These are phyloP conservation scores for Resseliella maxima DNA, from an alignment of 2,888 invertebrate genomes.

Conservation along the genomic window DNA sequence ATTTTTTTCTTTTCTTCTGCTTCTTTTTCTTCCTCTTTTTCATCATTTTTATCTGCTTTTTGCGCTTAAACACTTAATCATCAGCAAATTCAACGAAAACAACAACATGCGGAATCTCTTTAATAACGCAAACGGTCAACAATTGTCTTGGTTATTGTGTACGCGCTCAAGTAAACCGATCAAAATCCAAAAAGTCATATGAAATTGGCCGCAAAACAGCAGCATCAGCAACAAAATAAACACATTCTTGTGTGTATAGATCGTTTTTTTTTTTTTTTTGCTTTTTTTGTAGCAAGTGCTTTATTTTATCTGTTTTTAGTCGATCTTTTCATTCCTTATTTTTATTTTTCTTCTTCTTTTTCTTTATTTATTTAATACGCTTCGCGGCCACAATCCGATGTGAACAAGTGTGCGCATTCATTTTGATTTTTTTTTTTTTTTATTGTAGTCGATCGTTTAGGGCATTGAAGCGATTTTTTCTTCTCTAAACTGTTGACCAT, in stretches of 20 bases:
- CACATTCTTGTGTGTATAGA: slow-evolving; percentile 1
- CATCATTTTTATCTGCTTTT: neutral
- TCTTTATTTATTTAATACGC: neutral
- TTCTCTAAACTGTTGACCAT: neutral
- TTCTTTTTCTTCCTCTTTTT: too few relatives aligned
- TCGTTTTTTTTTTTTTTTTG: too few relatives aligned
- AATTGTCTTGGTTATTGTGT: neutral
- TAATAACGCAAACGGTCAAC: neutral
- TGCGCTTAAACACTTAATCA: neutral
- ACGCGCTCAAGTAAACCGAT: neutral
- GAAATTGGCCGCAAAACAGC: neutral
- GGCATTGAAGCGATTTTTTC: neutral
- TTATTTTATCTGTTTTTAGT: neutral
- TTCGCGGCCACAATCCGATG: neutral
- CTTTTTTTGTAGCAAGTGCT: neutral
- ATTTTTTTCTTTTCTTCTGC: neutral
- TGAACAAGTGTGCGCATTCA: slow-evolving; percentile 25
- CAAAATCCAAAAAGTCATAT: neutral
- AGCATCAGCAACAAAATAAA: neutral
- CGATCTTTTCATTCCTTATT: neutral
- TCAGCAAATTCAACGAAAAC: neutral
- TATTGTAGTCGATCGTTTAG: neutral
- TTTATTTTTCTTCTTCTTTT: neutral
- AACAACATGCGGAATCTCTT: neutral
- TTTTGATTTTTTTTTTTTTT: neutral